Base-by-base conservation (phyloP, 2,888 invertebrate species). In the Agonum fuliginosum region DNA sequence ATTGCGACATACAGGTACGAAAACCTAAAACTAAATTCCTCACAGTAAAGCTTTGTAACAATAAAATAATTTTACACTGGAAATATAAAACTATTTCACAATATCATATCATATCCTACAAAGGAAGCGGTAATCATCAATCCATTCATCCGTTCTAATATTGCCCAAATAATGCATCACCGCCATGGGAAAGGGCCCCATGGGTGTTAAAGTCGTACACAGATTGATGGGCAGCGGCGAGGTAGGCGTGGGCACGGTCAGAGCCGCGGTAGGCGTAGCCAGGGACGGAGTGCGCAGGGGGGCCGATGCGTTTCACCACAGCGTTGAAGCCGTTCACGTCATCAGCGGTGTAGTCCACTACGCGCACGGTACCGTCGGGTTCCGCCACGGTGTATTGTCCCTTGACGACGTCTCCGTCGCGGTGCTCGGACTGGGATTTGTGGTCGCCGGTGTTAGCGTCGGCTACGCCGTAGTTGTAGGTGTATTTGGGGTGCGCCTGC, bases 401-500 rank as follows among this genome's bases (percentile, higher is more conserved):
- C 81, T 85, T 90, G 0, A 91, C 91, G 69, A 90, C 89, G 83
- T 90, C 91, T 14, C 91, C 91, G 79, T 91, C 90, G 34, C 91
- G 86, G 34, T 88, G 87, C 83, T 91, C 91, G 87, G 90, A 90
- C 81, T 91, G 91, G 1, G 88, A 87, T 83, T 91, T 91, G 81
- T 89, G 88, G 82, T 91, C 91, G 20, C 91, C 91, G 12, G 91
- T 91, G 80, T 89, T 88, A 1, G 91, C 90, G 82, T 91, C 91
- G 4, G 89, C 89, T n/a, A 91, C 91, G 37, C 91, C 87, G 81
- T 91, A 91, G 83, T 91, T 90, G 82, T 89, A 91, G 51, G 89
- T 87, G 81, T 91, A 91, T 84, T 90, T 90, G 3, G 91, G 90
- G 79, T 89, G 87, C 0, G 90, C 86, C 91, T 91, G 86, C 71